A percentile compares a stretch with the other conserved stretches of the same genome.
Evolutionary conservation across 2,113 vertebrate genomes (phyloP).

Genomic region (Sebastes fasciatus): DNA sequence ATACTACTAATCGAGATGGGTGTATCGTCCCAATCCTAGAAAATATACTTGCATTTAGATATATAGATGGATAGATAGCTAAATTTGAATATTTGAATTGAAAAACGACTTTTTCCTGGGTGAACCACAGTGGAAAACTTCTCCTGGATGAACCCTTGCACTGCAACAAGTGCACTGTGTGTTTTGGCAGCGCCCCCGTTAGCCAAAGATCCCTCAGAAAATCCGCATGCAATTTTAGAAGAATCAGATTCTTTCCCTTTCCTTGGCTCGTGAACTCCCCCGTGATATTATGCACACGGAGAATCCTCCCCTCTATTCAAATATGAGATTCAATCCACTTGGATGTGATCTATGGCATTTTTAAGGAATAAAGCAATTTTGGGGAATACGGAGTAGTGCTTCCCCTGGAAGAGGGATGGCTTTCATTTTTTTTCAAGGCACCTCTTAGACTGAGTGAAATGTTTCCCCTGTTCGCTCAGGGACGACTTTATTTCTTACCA

Average conservation of each 20-base stretch:
- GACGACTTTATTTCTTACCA: conserved; percentile 99
- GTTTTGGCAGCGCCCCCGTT: conserved; percentile 68
- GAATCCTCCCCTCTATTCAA: conserved; percentile 72
- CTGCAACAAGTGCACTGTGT: conserved; percentile 82
- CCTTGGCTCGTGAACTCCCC: conserved; percentile 62
- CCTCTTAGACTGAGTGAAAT: conserved; percentile 99
- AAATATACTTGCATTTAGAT: background rate
- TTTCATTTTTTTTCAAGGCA: conserved; percentile 97
- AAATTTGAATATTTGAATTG: conserved; percentile 36
- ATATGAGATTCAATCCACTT: conserved; percentile 78
- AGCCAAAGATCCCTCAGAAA: conserved; percentile 71
- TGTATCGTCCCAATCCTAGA: background rate
- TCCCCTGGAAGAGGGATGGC: conserved; percentile 94
- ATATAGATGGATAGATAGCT: background rate
- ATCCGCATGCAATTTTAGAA: conserved; percentile 76
- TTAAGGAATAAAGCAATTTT: conserved; percentile 79
- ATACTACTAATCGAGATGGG: no score
- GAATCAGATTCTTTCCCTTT: conserved; percentile 73
- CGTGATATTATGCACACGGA: conserved; percentile 60
- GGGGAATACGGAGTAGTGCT: conserved; percentile 80
- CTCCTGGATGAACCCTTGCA: conserved; percentile 74
- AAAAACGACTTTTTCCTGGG: conserved; percentile 38
- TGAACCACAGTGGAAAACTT: conserved; percentile 67
- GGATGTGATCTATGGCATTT: conserved; percentile 77
- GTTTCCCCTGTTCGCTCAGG: conserved; percentile 96